phyloP scores from a whole-genome alignment of 2,113 vertebrate genomes.

The rat (Rattus norvegicus) region DNA sequence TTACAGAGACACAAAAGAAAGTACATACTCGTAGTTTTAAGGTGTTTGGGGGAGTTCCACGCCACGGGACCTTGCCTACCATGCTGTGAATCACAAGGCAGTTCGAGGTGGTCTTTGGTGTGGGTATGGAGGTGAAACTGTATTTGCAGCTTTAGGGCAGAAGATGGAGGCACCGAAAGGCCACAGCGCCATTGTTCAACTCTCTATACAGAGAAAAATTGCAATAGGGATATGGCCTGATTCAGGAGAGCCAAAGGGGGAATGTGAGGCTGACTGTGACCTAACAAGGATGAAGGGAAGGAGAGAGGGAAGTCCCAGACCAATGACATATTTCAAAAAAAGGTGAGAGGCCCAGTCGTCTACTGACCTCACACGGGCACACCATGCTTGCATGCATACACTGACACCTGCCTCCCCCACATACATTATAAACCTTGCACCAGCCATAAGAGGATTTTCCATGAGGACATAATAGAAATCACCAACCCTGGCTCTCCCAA shows the following conservation, averaged over 20 bases:
- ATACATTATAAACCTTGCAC: background rate
- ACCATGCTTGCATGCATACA: fast-evolving
- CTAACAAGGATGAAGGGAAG: background rate
- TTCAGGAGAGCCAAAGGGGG: background rate
- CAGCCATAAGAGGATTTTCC: background rate
- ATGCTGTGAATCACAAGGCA: background rate
- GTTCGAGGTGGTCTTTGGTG: background rate
- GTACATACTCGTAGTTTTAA: background rate
- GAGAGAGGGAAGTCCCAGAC: background rate
- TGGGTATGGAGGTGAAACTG: background rate
- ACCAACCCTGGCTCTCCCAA: background rate
- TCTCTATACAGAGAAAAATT: background rate
- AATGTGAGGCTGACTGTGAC: background rate
- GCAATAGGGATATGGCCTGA: background rate
- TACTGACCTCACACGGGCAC: background rate
- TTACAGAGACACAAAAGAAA: background rate
- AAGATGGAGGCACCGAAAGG: background rate
- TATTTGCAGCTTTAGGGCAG: background rate
- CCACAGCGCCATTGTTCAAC: background rate
- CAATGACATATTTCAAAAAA: too few relatives aligned
- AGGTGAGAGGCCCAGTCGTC: background rate
- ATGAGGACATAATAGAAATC: background rate
- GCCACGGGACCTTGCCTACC: background rate
- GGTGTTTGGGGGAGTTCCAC: background rate
- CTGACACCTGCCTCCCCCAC: background rate